A percentile compares a stretch with the other conserved stretches of the same genome.
Evolutionary conservation across 2,113 vertebrate genomes (phyloP).

Genomic region (Neodon shergylaensis): DNA sequence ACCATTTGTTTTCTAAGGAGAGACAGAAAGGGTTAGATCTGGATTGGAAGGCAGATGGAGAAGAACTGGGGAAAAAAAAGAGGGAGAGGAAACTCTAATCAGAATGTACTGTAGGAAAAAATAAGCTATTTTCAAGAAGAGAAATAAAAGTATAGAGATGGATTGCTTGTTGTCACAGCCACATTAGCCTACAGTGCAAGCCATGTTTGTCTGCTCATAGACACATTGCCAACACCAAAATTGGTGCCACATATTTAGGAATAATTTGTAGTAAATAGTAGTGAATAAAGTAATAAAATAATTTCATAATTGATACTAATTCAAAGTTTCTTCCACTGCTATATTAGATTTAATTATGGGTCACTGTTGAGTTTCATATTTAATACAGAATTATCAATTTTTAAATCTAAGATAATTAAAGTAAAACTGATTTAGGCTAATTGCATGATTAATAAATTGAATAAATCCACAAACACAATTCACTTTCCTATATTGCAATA

Average conservation of each 20-base stretch:
- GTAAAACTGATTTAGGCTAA: conserved; percentile 46
- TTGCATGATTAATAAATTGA: conserved; percentile 54
- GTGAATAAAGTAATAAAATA: conserved; percentile 25
- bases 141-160: not conserved
- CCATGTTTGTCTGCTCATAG: not conserved
- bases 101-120: not conserved
- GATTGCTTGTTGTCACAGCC: not conserved
- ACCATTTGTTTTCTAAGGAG: not conserved
- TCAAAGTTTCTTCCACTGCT: conserved; percentile 1
- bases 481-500: not conserved
- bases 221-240: not conserved
- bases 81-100: not conserved
- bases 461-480: not conserved
- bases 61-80: not conserved
- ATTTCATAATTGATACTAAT: conserved; percentile 41
- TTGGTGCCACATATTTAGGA: not conserved
- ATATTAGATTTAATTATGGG: not conserved
- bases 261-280: conserved; percentile 29
- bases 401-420: conserved; percentile 40
- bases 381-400: not conserved
- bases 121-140: not conserved
- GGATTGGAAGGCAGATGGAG: not conserved
- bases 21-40: not conserved
- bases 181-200: not conserved
- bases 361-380: conserved; percentile 24